Conservation (phyloP, 2,113 vertebrate genomes). For the Procavia capensis region DNA sequence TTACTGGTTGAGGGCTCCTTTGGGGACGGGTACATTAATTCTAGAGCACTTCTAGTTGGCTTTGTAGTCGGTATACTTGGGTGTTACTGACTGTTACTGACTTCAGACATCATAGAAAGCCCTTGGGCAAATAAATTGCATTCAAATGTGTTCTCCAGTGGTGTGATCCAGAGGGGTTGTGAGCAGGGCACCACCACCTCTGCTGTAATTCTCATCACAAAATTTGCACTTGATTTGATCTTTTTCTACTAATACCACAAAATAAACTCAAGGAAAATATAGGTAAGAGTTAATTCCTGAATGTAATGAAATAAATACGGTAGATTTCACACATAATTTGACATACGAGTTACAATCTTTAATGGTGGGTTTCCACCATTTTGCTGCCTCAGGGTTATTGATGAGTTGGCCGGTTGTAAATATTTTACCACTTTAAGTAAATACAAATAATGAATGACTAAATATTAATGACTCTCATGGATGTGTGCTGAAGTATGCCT, state of each 20-base stretch:
- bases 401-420: not conserved
- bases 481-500: not conserved
- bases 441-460: not conserved
- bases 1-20: not conserved
- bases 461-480: not conserved
- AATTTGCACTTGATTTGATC: constrained; percentile 13
- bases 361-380: not conserved
- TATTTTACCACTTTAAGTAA: constrained; percentile 39
- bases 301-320: not conserved
- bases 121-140: not conserved
- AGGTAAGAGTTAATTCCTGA: not conserved
- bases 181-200: not conserved
- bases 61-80: not conserved
- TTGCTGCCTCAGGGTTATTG: constrained; percentile 20
- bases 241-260: constrained; percentile 41
- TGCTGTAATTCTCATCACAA: not conserved
- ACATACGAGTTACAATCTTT: not conserved
- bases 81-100: not conserved
- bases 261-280: not conserved
- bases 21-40: not conserved
- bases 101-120: not conserved
- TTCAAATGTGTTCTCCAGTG: not conserved
- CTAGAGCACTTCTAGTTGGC: not conserved
- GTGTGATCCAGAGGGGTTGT: not conserved
- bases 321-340: not conserved